Base-by-base conservation (phyloP, 1,140 invertebrate species). In the Mercenaria mercenaria region DNA sequence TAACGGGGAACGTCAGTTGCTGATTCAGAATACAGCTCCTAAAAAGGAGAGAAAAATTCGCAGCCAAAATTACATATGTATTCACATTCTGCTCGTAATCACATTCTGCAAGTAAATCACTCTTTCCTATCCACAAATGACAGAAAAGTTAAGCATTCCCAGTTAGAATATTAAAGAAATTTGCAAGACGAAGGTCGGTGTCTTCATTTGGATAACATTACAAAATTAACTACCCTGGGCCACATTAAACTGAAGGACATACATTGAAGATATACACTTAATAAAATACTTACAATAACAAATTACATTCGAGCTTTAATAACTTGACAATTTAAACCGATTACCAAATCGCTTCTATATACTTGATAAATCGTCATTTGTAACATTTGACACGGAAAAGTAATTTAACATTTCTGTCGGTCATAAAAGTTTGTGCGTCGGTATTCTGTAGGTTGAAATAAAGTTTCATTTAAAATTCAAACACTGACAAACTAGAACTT, bases 241-340 rank as follows among this genome's bases (percentile, higher is more conserved):
- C 15, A 64, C 23, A 64, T 15, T 64, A 64, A 64, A 64, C 29
- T 64, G n/a, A 64, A 64, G 26, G 59, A 64, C 59, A n/a, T 29
- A 8, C 15, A 29, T 4, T 3, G n/a, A 29, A n/a, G 26, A 8
- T 3, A 64, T 64, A 29, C 10, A 20, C 59, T 64, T 64, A 64
- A 64, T 64, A 29, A 64, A 64, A 64, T 29, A 64, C 59, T 64
- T 64, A 64, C 8, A 64, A 64, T 64, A 64, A 64, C 59, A 64
- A 64, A 64, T 64, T 64, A 29, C n/a, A 64, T 8, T 29, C 10
- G n/a, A 64, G n/a, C n/a, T 64, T 26, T 29, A 64, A 64, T 2
- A 64, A 64, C n/a, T 0, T 64, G 20, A 26, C 26, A 8, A n/a
- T 64, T n/a, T 64, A 64, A 64, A 64, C n/a, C n/a, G 20, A 64